Evolutionary conservation across 2,797 vertebrate genomes (phyloP).

Genomic region (Pterois miles): DNA sequence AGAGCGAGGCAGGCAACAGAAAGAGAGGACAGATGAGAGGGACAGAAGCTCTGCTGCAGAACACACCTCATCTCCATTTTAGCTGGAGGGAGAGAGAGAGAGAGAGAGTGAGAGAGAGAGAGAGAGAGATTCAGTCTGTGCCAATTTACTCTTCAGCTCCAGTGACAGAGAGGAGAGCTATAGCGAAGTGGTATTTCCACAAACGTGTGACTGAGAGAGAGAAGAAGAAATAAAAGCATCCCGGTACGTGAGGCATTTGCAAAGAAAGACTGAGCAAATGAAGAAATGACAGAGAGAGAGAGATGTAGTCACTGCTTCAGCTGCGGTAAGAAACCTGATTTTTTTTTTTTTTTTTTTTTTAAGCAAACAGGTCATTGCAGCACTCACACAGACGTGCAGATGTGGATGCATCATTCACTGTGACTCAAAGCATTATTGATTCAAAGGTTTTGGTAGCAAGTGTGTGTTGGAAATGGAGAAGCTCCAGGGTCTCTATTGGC

Average conservation of each 20-base stretch:
- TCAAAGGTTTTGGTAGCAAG: slow-evolving; percentile 43
- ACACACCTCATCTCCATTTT: slow-evolving; percentile 77
- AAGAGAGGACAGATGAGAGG: slow-evolving; percentile 64
- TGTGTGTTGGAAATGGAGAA: slow-evolving; percentile 21
- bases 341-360: slow-evolving; percentile 39
- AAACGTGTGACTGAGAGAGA: slow-evolving; percentile 52
- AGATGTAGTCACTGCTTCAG: slow-evolving; percentile 60
- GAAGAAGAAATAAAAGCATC: slow-evolving; percentile 7
- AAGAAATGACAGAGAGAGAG: slow-evolving; percentile 33
- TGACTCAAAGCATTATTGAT: slow-evolving; percentile 28
- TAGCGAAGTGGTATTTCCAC: slow-evolving; percentile 74
- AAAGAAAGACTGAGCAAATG: slow-evolving; percentile 35
- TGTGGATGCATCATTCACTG: slow-evolving; percentile 27
- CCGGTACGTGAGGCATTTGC: slow-evolving; percentile 38
- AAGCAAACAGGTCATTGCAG: slow-evolving; percentile 27
- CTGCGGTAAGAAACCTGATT: slow-evolving; percentile 76
- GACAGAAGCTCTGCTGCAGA: slow-evolving; percentile 76
- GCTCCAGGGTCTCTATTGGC: slow-evolving; percentile 2
- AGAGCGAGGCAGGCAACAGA: slow-evolving; percentile 53
- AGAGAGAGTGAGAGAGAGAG: slow-evolving; percentile 48
- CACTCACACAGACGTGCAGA: slow-evolving; percentile 27
- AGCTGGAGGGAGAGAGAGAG: slow-evolving; percentile 63
- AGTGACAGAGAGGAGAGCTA: slow-evolving; percentile 61
- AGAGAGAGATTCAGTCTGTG: slow-evolving; percentile 63
- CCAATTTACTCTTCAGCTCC: slow-evolving; percentile 73